Conservation (phyloP, 2,888 invertebrate species). For the Torymus tubicola region DNA sequence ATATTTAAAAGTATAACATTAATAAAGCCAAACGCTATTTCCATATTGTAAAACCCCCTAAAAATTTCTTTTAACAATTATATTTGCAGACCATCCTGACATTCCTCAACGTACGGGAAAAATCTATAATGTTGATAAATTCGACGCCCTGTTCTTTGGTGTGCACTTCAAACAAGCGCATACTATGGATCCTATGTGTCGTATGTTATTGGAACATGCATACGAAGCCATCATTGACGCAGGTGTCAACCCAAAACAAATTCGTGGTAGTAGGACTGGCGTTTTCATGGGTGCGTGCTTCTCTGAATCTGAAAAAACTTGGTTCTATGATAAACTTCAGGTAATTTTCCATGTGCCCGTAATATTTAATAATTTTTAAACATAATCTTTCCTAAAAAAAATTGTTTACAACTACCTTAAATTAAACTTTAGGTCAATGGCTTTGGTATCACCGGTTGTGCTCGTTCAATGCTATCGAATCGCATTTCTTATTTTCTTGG, state of each 20-base stretch:
- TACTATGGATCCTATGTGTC: conserved; percentile 80
- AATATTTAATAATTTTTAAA: not conserved
- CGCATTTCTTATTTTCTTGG: conserved; percentile 92
- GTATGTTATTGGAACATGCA: conserved; percentile 80
- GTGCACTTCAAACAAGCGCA: conserved; percentile 79
- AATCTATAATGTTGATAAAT: conserved; percentile 84
- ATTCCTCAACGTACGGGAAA: conserved; percentile 87
- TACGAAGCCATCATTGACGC: conserved; percentile 79
- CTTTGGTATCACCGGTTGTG: conserved; percentile 67
- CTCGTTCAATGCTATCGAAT: conserved; percentile 94
- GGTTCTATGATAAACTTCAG: conserved; percentile 83
- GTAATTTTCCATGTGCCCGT: conserved; percentile 68
- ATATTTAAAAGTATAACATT: too few relatives aligned
- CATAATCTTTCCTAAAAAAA: too few relatives aligned
- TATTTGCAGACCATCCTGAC: conserved; percentile 79
- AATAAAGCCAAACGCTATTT: too few relatives aligned
- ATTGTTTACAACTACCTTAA: too few relatives aligned
- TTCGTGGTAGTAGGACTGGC: conserved; percentile 84
- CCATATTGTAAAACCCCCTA: too few relatives aligned
- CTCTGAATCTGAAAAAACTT: conserved; percentile 85
- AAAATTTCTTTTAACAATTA: too few relatives aligned
- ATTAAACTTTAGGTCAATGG: too few relatives aligned
- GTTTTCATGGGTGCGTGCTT: conserved; percentile 86
- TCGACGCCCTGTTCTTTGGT: conserved; percentile 79
- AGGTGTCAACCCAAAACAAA: conserved; percentile 81